phyloP scores from a whole-genome alignment of 2,113 vertebrate species.

The Thinocorus orbignyianus region DNA sequence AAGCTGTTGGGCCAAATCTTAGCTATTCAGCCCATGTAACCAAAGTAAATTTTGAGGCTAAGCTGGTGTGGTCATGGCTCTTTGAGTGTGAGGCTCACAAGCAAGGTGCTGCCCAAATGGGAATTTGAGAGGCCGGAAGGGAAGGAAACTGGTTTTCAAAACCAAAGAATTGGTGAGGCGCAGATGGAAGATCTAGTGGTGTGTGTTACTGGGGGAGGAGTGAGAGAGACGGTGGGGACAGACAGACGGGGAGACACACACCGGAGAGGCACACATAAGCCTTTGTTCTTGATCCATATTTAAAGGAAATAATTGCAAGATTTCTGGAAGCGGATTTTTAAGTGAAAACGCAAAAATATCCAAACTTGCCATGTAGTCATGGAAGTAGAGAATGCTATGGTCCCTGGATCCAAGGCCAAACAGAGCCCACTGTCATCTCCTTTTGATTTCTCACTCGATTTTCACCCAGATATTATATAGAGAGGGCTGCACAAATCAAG shows the following conservation, averaged over 20 bases:
- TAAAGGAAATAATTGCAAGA: background rate
- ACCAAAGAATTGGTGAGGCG: background rate
- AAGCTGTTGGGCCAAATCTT: background rate
- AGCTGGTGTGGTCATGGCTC: background rate
- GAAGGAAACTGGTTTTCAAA: background rate
- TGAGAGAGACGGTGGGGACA: background rate
- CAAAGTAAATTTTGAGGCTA: background rate
- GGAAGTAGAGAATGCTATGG: background rate
- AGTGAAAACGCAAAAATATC: background rate
- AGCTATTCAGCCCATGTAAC: background rate
- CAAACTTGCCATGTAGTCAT: background rate
- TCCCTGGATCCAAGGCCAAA: background rate
- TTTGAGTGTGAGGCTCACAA: background rate
- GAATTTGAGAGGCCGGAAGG: background rate
- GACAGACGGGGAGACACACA: background rate
- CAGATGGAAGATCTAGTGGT: background rate
- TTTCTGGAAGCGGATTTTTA: background rate
- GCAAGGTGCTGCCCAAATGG: rapidly evolving
- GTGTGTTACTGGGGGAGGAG: background rate
- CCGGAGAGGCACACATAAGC: background rate
- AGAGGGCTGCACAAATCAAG: background rate
- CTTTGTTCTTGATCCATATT: background rate
- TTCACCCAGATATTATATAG: background rate
- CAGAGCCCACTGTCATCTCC: background rate
- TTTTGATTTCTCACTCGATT: background rate